phyloP scores from a whole-genome alignment of 2,888 invertebrate genomes.

The Eristalis intricaria region DNA sequence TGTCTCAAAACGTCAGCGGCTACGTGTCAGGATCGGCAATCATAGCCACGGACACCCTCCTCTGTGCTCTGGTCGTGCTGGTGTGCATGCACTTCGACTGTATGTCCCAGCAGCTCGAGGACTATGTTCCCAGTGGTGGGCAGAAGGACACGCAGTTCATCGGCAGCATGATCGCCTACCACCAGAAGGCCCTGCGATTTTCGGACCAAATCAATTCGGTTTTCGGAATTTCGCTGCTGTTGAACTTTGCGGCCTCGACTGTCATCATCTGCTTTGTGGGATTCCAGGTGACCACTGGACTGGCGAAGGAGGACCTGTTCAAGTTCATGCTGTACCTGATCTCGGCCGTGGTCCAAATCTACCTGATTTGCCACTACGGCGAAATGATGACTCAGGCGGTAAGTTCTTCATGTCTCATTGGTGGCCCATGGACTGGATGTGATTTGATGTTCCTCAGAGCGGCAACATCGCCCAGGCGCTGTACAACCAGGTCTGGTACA shows the following conservation, averaged over 20 bases:
- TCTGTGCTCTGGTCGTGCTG: neutral
- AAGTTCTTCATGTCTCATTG: conserved; percentile 22
- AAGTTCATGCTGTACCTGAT: conserved; percentile 76
- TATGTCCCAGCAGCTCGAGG: neutral
- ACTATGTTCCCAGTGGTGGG: neutral
- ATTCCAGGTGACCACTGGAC: conserved; percentile 77
- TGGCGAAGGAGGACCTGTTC: conserved; percentile 73
- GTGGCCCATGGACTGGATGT: neutral
- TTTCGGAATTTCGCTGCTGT: conserved; percentile 76
- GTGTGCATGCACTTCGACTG: neutral
- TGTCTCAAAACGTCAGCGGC: conserved; percentile 74
- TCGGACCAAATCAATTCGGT: conserved; percentile 74
- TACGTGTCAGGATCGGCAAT: conserved; percentile 74
- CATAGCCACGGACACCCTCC: neutral
- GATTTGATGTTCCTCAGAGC: conserved; percentile 73
- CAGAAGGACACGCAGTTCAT: neutral
- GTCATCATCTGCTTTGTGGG: conserved; percentile 78
- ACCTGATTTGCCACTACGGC: conserved; percentile 76
- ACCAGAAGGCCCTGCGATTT: conserved; percentile 33
- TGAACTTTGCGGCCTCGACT: conserved; percentile 76
- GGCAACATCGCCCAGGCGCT: conserved; percentile 75
- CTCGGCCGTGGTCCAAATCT: conserved; percentile 75
- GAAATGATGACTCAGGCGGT: conserved; percentile 75
- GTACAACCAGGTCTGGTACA: conserved; percentile 76
- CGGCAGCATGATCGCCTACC: neutral